Percentiles rank a stretch among this genome's conserved stretches.
phyloP scores from a whole-genome alignment of 2,888 invertebrate genomes.

The Lepidocyrtinus sp. region DNA sequence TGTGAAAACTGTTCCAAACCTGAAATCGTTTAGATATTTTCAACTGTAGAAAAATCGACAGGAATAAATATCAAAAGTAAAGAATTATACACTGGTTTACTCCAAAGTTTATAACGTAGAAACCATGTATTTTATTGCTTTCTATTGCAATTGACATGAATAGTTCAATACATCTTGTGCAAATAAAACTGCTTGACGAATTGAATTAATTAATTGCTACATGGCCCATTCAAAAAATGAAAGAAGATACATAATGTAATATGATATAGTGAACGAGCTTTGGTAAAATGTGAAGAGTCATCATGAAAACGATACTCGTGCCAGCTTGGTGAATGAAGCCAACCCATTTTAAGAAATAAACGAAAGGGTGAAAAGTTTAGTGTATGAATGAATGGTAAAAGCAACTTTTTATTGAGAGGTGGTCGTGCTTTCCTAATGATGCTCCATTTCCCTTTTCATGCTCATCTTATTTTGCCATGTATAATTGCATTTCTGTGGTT shows the following conservation, averaged over 20 bases:
- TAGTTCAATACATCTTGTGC: conserved; percentile 38
- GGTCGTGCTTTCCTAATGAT: conserved; percentile 3
- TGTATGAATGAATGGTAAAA: background rate
- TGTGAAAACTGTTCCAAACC: conserved; percentile 26
- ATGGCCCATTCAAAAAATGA: conserved; percentile 25
- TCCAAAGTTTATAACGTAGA: background rate
- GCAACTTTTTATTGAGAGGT: conserved; percentile 13
- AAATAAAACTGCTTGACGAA: conserved; percentile 54
- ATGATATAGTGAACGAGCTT: background rate
- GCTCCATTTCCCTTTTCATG: conserved; percentile 8
- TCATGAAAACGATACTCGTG: conserved; percentile 11
- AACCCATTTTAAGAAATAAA: background rate
- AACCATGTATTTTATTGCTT: conserved; percentile 45
- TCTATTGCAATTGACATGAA: conserved; percentile 61
- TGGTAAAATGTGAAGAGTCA: too few species aligned
- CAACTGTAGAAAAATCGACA: conserved; percentile 8
- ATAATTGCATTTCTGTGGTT: conserved; percentile 48
- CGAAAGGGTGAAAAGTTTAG: conserved; percentile 5
- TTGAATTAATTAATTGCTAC: conserved; percentile 63
- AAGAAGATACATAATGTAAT: background rate
- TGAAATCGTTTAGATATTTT: too few species aligned
- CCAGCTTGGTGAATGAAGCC: background rate
- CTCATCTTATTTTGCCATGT: conserved; percentile 21
- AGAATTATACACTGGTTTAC: background rate
- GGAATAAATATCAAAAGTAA: background rate